Percentiles rank a stretch among this genome's conserved stretches.
Evolutionary conservation across 2,888 invertebrate species (phyloP).

Genomic region (Drosophila antonietae): DNA sequence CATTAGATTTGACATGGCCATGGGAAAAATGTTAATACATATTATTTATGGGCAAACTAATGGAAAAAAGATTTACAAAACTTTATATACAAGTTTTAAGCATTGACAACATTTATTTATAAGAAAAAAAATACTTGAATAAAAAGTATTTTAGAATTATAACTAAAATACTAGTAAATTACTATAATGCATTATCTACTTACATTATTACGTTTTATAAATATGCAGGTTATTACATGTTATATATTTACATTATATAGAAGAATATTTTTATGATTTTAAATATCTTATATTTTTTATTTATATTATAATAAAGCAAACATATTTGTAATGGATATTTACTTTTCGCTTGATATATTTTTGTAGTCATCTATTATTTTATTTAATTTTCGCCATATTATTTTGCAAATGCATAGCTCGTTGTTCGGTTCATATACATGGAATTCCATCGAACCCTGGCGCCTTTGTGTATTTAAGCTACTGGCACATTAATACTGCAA

Average conservation of each 20-base stretch:
- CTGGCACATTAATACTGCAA: background rate
- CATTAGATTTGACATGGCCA: background rate
- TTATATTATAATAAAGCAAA: background rate
- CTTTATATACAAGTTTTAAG: too few relatives aligned
- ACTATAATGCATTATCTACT: too few relatives aligned
- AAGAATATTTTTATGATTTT: too few relatives aligned
- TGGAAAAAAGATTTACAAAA: background rate
- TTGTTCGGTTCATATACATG: background rate
- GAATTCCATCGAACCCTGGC: background rate
- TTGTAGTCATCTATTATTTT: background rate
- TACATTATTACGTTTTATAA: too few relatives aligned
- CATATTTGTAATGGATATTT: background rate
- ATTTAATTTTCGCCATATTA: background rate
- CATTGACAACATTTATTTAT: too few relatives aligned
- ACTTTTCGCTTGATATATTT: background rate
- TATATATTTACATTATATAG: too few relatives aligned
- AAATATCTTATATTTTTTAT: background rate
- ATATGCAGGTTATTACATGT: too few relatives aligned
- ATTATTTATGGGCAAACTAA: background rate
- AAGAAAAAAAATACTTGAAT: too few relatives aligned
- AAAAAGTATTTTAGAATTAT: too few relatives aligned
- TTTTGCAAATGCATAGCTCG: background rate
- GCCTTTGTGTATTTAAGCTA: conserved; percentile 10
- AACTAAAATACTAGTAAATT: too few relatives aligned
- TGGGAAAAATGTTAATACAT: background rate